phyloP scores from a whole-genome alignment of 2,888 invertebrate genomes.

The Branchellion lobata region DNA sequence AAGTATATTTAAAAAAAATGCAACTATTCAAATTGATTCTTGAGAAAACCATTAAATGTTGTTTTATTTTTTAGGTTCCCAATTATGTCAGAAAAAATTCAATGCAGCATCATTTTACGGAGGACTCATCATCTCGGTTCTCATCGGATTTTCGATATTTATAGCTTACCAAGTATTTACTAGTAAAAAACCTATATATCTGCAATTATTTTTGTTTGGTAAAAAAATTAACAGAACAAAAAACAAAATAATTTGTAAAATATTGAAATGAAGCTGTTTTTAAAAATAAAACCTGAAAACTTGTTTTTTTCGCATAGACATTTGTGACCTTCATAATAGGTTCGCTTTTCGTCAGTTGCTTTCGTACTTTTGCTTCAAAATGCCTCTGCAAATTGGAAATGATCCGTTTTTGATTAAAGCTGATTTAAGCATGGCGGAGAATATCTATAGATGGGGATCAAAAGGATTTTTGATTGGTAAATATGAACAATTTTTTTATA shows the following conservation, averaged over 20 bases:
- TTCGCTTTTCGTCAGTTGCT: neutral
- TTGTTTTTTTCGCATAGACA: neutral
- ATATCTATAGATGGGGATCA: neutral
- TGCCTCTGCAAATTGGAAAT: neutral
- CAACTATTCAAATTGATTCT: too few species aligned
- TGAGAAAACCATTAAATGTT: neutral
- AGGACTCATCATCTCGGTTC: neutral
- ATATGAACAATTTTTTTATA: too few species aligned
- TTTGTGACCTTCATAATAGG: neutral
- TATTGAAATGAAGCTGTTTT: neutral
- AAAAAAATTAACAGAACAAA: neutral
- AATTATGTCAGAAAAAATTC: neutral
- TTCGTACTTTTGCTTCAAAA: neutral
- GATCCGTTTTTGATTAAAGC: neutral
- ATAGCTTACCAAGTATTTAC: neutral
- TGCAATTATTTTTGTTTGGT: neutral
- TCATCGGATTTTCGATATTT: neutral
- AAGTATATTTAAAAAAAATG: too few species aligned
- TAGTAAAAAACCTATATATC: neutral
- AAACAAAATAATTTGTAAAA: neutral
- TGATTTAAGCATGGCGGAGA: neutral
- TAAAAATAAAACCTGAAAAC: neutral
- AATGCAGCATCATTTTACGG: neutral
- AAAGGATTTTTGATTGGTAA: constrained; percentile 11
- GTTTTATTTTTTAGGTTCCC: too few species aligned